Conservation (phyloP, 1,140 invertebrate species). For the Pseudomyrmex flavicornis region DNA sequence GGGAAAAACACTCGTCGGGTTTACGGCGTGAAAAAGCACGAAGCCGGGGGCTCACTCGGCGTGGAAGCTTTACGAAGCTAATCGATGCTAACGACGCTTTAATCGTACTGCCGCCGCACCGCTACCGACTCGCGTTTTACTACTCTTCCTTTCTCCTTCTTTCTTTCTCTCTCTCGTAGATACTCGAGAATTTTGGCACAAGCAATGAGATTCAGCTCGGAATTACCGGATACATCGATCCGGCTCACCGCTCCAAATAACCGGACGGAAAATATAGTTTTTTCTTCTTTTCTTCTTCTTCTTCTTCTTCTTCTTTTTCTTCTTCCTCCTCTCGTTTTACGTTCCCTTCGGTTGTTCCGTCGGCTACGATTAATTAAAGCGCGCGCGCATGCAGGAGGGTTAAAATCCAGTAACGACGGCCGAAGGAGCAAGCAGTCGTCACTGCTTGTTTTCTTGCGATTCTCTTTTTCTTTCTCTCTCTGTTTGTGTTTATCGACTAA, state of each 20-base stretch:
- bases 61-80: conserved; percentile 57
- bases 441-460: conserved; percentile 31
- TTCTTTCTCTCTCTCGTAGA: conserved; percentile 22
- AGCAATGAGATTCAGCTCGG: conserved; percentile 58
- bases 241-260: conserved; percentile 66
- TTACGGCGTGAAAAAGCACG: conserved; percentile 51
- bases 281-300: background rate
- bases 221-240: conserved; percentile 70
- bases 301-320: background rate
- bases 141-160: background rate
- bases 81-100: conserved; percentile 77
- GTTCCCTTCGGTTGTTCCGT: conserved; percentile 53
- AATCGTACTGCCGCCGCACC: conserved; percentile 61
- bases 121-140: conserved; percentile 52
- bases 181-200: conserved; percentile 71
- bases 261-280: conserved; percentile 54
- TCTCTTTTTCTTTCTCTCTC: background rate
- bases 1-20: conserved; percentile 52
- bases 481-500: conserved; percentile 47
- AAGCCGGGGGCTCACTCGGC: conserved; percentile 3
- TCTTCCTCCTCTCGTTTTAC: background rate
- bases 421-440: conserved; percentile 29
- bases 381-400: conserved; percentile 38
- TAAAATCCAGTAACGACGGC: conserved; percentile 54
- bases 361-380: conserved; percentile 70